These are phyloP conservation scores for Loriculus beryllinus DNA, from an alignment of 2,797 vertebrate genomes.

Conservation along the genomic window DNA sequence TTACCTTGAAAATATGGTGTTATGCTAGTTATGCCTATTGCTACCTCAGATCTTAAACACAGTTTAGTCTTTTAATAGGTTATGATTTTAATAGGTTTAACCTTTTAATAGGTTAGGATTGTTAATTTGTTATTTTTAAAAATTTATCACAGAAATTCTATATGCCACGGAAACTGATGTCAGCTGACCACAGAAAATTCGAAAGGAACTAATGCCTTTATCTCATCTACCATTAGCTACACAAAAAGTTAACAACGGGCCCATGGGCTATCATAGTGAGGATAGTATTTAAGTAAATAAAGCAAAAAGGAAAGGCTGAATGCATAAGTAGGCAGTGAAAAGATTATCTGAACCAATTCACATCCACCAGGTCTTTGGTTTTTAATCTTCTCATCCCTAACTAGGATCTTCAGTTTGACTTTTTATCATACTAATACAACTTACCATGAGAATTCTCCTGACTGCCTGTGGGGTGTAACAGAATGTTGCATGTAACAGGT, in stretches of 20 bases:
- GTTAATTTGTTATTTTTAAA: background rate
- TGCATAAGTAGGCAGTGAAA: background rate
- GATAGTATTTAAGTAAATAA: background rate
- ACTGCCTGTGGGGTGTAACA: background rate
- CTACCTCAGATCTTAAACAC: background rate
- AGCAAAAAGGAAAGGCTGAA: background rate
- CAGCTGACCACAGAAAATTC: background rate
- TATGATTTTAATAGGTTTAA: background rate
- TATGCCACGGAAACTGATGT: background rate
- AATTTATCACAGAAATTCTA: background rate
- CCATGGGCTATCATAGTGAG: background rate
- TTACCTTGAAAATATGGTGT: background rate
- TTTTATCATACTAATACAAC: constrained; percentile 37
- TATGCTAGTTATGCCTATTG: background rate
- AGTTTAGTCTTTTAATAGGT: background rate
- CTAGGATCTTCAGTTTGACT: constrained; percentile 28
- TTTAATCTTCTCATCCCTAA: constrained; percentile 67
- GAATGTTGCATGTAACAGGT: constrained; percentile 36
- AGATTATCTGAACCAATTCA: background rate
- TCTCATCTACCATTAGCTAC: background rate
- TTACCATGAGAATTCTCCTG: background rate
- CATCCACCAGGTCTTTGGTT: constrained; percentile 37
- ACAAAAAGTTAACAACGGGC: background rate
- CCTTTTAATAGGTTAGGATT: background rate
- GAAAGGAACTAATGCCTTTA: background rate